These are phyloP conservation scores for Meloidogyne exigua DNA, from an alignment of 1,140 invertebrate genomes.

Conservation along the genomic window DNA sequence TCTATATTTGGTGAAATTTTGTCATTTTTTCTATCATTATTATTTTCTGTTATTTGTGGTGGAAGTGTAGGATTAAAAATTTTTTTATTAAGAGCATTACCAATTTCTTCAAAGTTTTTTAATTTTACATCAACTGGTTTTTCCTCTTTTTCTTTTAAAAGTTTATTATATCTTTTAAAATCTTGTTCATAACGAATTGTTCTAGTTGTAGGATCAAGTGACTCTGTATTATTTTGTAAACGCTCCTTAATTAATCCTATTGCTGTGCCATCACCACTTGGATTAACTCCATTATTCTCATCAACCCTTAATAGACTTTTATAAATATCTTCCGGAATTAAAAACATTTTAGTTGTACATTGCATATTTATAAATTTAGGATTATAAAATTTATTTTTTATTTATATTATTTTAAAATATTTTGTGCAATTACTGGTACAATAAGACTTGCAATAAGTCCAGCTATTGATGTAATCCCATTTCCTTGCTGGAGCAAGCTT, in stretches of 20 bases:
- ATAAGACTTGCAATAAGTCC: constrained; percentile 5
- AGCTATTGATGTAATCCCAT: constrained; percentile 1
- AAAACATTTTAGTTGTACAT: constrained; percentile 25
- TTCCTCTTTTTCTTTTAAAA: constrained; percentile 10
- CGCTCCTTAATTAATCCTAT: not conserved
- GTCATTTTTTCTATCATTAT: no score
- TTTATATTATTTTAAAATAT: not conserved
- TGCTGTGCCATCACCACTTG: not conserved
- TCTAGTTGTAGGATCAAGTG: not conserved
- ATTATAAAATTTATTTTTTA: constrained; percentile 2
- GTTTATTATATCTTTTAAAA: constrained; percentile 18
- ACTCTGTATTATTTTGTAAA: not conserved
- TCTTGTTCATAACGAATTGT: constrained; percentile 7
- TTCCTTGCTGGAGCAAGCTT: not conserved
- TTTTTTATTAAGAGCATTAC: no score
- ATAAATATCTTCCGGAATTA: constrained; percentile 31
- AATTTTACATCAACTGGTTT: not conserved
- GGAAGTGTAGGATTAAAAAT: no score
- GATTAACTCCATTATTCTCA: not conserved
- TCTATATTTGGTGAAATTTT: no score
- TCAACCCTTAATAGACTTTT: not conserved
- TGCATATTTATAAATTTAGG: not conserved
- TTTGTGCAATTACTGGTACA: constrained; percentile 13
- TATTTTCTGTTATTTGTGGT: no score
- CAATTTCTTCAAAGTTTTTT: not conserved